Base-by-base conservation (phyloP, 2,113 vertebrate species). In the Microcebus ravelobensis region DNA sequence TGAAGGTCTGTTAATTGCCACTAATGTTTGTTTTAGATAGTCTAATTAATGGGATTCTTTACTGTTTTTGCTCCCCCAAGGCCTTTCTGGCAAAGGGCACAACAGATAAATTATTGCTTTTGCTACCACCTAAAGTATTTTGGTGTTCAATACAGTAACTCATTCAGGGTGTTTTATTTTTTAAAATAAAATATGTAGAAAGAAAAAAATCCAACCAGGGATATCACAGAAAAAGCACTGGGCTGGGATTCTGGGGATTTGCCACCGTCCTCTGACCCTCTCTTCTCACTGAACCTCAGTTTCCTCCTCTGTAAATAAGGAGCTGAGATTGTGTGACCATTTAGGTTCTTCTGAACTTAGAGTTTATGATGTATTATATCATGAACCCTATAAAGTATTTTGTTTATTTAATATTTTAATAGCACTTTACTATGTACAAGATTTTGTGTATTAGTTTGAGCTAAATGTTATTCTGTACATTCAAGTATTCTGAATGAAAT, bases 11-110 rank as follows among this genome's bases (percentile, higher is more conserved):
- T 88, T 96, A 90, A 94, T 97, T 91, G 14, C 76, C 57, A 39
- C 34, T 92, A 65, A 42, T 87, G 6, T 73, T 93, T 93, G 65
- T 91, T 94, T 92, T 91, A 93, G 36, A 73, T 86, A 73, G 15
- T 95, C 39, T 94, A 84, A 85, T 88, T 94, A 96, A 86, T 87
- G 50, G 34, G 34, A 89, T 94, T 87, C 57, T 76, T 96, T 7
- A 71, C 39, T 92, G 13, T 27, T 90, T 90, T 92, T 74, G 36
- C 34, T 91, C 45, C 29, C 48, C 29, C 73, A 65, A 70, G 59
- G 71, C 21, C 71, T 90, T 96, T 65, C 76, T 76, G 55, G 88
- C 8, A 97, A 85, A 96, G 82, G 48, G 20, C 25, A 91, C 45
- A 95, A 36, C 13, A 70, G 25, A 94, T 65, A 76, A 70, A 91